These are phyloP conservation scores for Scaptomyza polygonia DNA, from an alignment of 2,888 invertebrate species.

Conservation along the genomic window DNA sequence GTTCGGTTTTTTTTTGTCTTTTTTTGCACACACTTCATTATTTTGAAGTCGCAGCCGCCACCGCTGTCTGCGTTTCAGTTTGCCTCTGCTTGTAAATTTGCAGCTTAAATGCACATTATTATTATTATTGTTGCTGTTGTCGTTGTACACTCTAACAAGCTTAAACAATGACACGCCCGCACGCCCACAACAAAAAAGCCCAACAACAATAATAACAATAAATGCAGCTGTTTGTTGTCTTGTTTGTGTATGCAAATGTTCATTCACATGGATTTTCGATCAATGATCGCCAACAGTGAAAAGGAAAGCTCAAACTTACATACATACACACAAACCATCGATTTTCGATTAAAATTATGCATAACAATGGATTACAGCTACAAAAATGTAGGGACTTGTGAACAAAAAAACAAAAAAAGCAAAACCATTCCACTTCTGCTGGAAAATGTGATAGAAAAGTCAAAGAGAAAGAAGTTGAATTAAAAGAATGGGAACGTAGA, in stretches of 20 bases:
- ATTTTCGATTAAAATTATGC: slow-evolving; percentile 38
- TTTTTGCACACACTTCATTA: slow-evolving; percentile 76
- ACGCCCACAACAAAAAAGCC: slow-evolving; percentile 31
- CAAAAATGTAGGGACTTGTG: slow-evolving; percentile 18
- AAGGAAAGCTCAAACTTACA: slow-evolving; percentile 42
- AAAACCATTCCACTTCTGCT: slow-evolving; percentile 1
- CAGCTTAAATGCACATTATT: slow-evolving; percentile 44
- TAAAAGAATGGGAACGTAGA: slow-evolving; percentile 47
- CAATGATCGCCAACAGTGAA: slow-evolving; percentile 42
- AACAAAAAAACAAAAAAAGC: slow-evolving; percentile 3
- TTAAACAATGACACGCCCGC: slow-evolving; percentile 41
- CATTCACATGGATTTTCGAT: slow-evolving; percentile 30
- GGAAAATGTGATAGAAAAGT: slow-evolving; percentile 30
- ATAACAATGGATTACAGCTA: slow-evolving; percentile 55
- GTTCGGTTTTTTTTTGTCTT: slow-evolving; percentile 41
- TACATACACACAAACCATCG: neutral
- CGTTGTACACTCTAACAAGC: slow-evolving; percentile 11
- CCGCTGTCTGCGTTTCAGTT: slow-evolving; percentile 36
- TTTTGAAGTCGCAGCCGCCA: slow-evolving; percentile 50
- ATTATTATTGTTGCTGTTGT: slow-evolving; percentile 13
- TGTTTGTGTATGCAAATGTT: slow-evolving; percentile 21
- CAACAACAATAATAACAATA: slow-evolving; percentile 1
- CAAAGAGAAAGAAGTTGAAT: neutral
- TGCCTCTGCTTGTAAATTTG: slow-evolving; percentile 58
- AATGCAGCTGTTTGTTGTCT: slow-evolving; percentile 37